Percentiles rank a stretch among this genome's conserved stretches.
Evolutionary conservation across 2,888 invertebrate genomes (phyloP).

Genomic region (Hirtodrosophila trivittata): DNA sequence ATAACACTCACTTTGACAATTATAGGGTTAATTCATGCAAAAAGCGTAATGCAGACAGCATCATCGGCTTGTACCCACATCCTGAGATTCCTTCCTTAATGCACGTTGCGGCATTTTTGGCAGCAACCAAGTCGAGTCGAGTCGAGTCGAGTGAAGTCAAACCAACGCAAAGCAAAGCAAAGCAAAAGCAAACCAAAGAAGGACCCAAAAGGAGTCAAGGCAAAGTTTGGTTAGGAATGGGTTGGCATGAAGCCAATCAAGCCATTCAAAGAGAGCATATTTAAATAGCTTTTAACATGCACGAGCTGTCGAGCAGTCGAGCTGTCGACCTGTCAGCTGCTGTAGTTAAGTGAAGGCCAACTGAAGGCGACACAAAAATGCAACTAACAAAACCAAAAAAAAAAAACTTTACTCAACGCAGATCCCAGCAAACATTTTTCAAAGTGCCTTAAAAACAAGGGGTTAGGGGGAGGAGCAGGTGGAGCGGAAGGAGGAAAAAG

Average conservation of each 20-base stretch:
- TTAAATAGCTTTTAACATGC: conserved; percentile 79
- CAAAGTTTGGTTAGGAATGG: conserved; percentile 29
- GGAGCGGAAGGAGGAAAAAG: neutral
- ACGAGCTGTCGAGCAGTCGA: conserved; percentile 64
- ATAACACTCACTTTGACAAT: conserved; percentile 29
- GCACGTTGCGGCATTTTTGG: conserved; percentile 37
- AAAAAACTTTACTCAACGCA: conserved; percentile 14
- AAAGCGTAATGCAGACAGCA: conserved; percentile 36
- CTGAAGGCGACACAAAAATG: conserved; percentile 73
- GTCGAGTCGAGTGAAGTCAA: conserved; percentile 8
- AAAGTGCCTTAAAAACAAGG: conserved; percentile 36
- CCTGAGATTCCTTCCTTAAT: conserved; percentile 5
- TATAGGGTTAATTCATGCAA: conserved; percentile 60
- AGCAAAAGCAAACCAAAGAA: conserved; percentile 10
- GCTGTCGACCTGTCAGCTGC: conserved; percentile 37
- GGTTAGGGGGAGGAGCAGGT: neutral
- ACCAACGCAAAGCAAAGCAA: conserved; percentile 20
- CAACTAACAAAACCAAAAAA: conserved; percentile 32
- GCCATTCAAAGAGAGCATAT: conserved; percentile 79
- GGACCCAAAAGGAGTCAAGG: conserved; percentile 19
- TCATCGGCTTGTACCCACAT: conserved; percentile 2
- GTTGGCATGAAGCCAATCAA: conserved; percentile 69
- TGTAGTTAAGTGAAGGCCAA: conserved; percentile 76
- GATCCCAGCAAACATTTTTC: conserved; percentile 48
- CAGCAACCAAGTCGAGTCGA: conserved; percentile 26